Percentiles rank a stretch among this genome's conserved stretches.
Evolutionary conservation across 2,888 invertebrate species (phyloP).

Genomic region (Unio delphinus): DNA sequence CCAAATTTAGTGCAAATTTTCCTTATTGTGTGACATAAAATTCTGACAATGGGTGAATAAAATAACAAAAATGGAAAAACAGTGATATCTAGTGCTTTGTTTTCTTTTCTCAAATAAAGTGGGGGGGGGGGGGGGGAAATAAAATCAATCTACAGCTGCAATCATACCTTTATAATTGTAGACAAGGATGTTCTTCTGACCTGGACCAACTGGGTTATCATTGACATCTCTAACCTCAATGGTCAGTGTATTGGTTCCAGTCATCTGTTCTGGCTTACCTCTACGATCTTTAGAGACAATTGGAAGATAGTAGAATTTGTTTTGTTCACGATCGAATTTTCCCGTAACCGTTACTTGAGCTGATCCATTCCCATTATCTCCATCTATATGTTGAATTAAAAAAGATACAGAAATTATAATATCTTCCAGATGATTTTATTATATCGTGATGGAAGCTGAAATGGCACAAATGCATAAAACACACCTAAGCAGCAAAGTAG

Average conservation of each 20-base stretch:
- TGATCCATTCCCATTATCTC: constrained; percentile 81
- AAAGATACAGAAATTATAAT: too few relatives aligned
- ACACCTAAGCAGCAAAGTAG: too few relatives aligned
- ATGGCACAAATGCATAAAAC: not conserved
- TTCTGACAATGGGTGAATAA: too few relatives aligned
- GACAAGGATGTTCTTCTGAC: constrained; percentile 94
- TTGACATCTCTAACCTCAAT: constrained; percentile 98
- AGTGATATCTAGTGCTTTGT: too few relatives aligned
- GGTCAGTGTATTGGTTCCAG: constrained; percentile 94
- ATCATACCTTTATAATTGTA: constrained; percentile 90
- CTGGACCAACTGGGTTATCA: constrained; percentile 98
- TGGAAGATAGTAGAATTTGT: constrained; percentile 95
- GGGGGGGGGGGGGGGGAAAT: too few relatives aligned
- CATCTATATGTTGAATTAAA: constrained; percentile 18
- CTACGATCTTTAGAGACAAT: constrained; percentile 98
- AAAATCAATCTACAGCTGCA: constrained; percentile 69
- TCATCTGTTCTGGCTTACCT: constrained; percentile 85
- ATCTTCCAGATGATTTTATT: too few relatives aligned
- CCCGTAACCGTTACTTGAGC: constrained; percentile 94
- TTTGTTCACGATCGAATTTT: constrained; percentile 94
- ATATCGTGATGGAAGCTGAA: not conserved
- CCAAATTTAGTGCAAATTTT: too few relatives aligned
- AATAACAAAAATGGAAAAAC: too few relatives aligned
- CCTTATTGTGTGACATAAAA: too few relatives aligned
- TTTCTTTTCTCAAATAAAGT: too few relatives aligned